These are phyloP conservation scores for Zosterops hypoxanthus DNA, from an alignment of 2,113 vertebrate genomes.

Conservation along the genomic window DNA sequence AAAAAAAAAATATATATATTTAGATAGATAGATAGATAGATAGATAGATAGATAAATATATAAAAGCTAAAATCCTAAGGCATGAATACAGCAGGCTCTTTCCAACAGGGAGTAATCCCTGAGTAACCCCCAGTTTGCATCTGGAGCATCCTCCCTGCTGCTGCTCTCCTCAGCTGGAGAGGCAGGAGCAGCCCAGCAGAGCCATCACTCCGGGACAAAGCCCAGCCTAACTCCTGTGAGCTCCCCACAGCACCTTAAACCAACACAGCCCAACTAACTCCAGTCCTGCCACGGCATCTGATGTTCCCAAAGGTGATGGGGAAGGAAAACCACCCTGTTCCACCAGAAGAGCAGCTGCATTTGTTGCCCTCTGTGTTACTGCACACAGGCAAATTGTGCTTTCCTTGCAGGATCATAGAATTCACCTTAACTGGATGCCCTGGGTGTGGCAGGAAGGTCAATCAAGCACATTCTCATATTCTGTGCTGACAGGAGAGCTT, in stretches of 20 bases:
- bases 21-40: too few relatives aligned
- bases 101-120: neutral
- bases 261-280: neutral
- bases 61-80: neutral
- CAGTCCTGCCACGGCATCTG: accelerated
- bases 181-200: neutral
- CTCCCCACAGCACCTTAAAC: neutral
- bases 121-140: neutral
- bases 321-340: neutral
- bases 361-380: accelerated
- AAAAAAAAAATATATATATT: too few relatives aligned
- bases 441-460: neutral
- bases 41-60: neutral
- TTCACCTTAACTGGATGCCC: neutral
- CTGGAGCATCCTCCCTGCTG: neutral
- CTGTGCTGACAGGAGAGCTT: neutral
- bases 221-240: accelerated
- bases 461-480: neutral
- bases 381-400: neutral
- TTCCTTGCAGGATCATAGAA: neutral
- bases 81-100: neutral
- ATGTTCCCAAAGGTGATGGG: accelerated
- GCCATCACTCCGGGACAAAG: neutral
- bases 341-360: neutral
- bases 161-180: neutral